Conservation (phyloP, 35 echinoderm and acorn worm genomes). For the Hemicentrotus pulcherrimus region DNA sequence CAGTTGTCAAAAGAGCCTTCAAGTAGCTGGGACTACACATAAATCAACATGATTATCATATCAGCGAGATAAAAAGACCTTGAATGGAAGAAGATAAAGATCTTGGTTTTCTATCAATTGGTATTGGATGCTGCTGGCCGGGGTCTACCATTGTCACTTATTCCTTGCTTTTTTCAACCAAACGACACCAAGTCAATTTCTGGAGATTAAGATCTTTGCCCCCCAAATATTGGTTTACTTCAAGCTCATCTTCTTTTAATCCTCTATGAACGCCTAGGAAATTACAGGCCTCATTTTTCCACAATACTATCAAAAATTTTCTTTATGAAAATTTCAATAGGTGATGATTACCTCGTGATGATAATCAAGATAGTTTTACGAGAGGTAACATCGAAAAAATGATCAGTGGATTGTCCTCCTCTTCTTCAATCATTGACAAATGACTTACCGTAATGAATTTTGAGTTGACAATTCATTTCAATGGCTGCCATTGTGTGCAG, state of each 20-base stretch:
- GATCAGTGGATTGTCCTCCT: background rate
- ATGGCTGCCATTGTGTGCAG: background rate
- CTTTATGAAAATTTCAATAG: background rate
- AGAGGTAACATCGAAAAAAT: background rate
- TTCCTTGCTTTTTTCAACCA: background rate
- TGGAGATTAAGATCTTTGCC: background rate
- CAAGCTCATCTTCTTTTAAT: background rate
- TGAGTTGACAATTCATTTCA: background rate
- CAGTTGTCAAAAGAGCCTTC: background rate
- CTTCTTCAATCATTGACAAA: background rate
- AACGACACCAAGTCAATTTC: background rate
- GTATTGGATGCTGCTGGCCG: background rate
- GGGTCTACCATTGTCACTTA: background rate
- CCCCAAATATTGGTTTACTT: background rate
- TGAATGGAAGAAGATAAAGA: background rate
- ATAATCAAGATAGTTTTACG: background rate
- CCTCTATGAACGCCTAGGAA: background rate
- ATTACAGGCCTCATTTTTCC: background rate
- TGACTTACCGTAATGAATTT: constrained; percentile 12
- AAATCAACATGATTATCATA: no score
- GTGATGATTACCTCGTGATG: background rate
- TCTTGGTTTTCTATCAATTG: background rate
- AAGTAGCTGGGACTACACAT: background rate
- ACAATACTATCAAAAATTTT: background rate
- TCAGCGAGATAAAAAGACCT: background rate